Base-by-base conservation (phyloP, 2,113 vertebrate genomes). In the Malurus alboscapulatus region DNA sequence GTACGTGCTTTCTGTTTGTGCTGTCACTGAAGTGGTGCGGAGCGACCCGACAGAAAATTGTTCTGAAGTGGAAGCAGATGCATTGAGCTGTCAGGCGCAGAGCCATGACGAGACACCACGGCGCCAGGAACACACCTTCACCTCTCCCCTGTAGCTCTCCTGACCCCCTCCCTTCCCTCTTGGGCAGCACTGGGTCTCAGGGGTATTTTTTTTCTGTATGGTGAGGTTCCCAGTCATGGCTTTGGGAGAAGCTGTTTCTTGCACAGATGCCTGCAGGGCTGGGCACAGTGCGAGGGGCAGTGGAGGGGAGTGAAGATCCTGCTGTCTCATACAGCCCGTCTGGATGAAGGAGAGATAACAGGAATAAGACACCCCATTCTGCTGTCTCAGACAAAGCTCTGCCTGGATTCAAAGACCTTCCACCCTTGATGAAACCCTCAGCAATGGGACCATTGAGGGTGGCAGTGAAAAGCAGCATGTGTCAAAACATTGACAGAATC, bases 81-180 rank as follows among this genome's bases (percentile, higher is more conserved):
- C 95, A 96, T 94, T 96, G 93, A 96, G 95, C 79, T 96, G 96
- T 90, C 96, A 96, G 72, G 87, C 7, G 85, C 95, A 90, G 72
- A 95, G 95, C 93, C 92, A 88, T 80, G 88, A 93, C 75, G 82
- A 94, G 95, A 96, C 95, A 30, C 25, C 0, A 4, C 1, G 93
- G 95, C 82, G 85, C 96, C 96, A 54, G 78, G 84, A 78, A 53
- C 94, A 55, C 95, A 96, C 95, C 90, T 95, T 85, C 92, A 47
- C 9, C 1, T 87, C 71, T 82, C 59, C 66, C 54, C 62, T 22
- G 0, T 12, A 2, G 4, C 54, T 48, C 44, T 45, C 72, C 26
- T 11, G 55, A 77, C 17, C 21, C 32, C 8, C 72, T 48, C 29
- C 75, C 25, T 25, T 22, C 7, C 32, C 12, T 24, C 16, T 6